Base-by-base conservation (phyloP, 2,797 vertebrate species). In the Pangasius krempfi region DNA sequence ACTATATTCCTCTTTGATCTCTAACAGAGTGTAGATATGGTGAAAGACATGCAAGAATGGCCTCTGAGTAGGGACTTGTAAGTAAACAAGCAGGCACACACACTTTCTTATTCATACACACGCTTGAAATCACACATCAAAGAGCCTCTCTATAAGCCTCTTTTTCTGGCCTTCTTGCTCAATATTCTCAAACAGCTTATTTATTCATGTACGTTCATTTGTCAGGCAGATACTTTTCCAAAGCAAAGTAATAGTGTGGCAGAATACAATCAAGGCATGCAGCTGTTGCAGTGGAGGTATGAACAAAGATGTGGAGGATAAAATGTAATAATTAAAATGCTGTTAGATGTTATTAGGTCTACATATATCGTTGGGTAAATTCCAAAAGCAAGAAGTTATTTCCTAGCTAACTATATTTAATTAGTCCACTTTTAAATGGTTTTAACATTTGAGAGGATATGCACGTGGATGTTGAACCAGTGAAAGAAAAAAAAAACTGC, bases 1-100 rank as follows among this genome's bases (percentile, higher is more conserved):
- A 52, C 72, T 86, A 50, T 68, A 50, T 40, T 81, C 9, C 70
- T 79, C 89, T 92, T 92, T 91, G 89, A 91, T 92, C 88, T 76
- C 40, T 52, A 37, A 76, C 52, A 84, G 56, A 84, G 30, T 89
- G 18, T 44, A n/a, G 68, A 89, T 75, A 83, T 86, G 30, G 40
- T 88, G 89, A 90, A 88, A 88, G 87, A 60, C 81, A 54, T 52
- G 64, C n/a, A 68, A 58, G 58, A 80, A 33, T 30, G 40, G 84
- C 27, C 5, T 85, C 33, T 87, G 44, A 50, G 20, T 50, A 89
- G 76, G 56, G 56, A 60, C 79, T 47, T 82, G 37, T 66, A 33
- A 78, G 52, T 86, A 87, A 91, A 62, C 73, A 89, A 88, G 66
- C 40, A 50, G 2, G 10, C 60, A 33, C 40, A 30, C 37, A 40